These are phyloP conservation scores for Pegoplata infirma DNA, from an alignment of 2,888 invertebrate genomes.

Conservation along the genomic window DNA sequence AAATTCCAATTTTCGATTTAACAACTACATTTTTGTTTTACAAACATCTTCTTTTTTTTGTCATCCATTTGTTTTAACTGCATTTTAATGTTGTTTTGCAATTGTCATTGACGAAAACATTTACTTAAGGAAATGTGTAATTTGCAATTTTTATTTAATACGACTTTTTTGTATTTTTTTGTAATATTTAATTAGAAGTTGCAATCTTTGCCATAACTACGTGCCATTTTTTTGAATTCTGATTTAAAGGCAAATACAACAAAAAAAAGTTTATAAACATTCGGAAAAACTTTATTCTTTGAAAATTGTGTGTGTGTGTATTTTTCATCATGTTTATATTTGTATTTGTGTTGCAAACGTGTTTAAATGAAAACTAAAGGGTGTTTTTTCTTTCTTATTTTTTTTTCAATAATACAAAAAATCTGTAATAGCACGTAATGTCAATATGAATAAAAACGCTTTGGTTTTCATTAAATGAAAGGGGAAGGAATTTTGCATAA, in stretches of 20 bases:
- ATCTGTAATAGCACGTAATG: slow-evolving; percentile 22
- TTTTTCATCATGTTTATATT: not conserved
- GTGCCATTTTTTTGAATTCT: not conserved
- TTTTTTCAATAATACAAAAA: not conserved
- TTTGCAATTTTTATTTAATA: too few relatives aligned
- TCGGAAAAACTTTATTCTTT: not conserved
- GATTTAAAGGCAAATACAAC: not conserved
- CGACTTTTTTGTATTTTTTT: not conserved
- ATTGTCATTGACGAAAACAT: not conserved
- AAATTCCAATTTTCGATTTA: too few relatives aligned
- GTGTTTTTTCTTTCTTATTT: too few relatives aligned
- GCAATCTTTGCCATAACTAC: not conserved
- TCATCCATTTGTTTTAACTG: not conserved
- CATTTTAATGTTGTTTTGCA: not conserved
- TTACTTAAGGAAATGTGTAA: not conserved
- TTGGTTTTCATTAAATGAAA: not conserved
- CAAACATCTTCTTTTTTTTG: too few relatives aligned
- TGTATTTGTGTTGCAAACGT: slow-evolving; percentile 3
- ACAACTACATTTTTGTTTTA: too few relatives aligned
- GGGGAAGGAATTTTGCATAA: too few relatives aligned
- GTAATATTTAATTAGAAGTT: not conserved
- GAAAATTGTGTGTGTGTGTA: not conserved
- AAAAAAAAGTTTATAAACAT: not conserved
- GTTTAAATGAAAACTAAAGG: not conserved
- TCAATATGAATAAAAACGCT: slow-evolving; percentile 20